Conservation (phyloP, 2,888 invertebrate genomes). For the Cryptophagus acutangulus region DNA sequence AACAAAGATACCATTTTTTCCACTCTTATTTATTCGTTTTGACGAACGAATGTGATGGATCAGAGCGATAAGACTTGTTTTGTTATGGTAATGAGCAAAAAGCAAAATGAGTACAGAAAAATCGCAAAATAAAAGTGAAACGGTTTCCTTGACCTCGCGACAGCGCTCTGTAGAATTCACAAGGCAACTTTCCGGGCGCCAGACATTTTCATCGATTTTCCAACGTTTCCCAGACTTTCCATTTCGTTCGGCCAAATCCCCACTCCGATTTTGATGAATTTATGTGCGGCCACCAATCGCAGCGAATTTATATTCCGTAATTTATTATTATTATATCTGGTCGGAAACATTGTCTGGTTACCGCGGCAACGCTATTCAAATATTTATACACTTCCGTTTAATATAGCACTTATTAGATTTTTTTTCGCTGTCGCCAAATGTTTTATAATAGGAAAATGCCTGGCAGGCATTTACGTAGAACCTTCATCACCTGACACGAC, state of each 20-base stretch:
- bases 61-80: too few species aligned
- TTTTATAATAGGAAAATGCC: too few species aligned
- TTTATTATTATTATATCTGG: not conserved
- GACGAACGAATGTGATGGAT: too few species aligned
- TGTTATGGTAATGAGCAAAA: too few species aligned
- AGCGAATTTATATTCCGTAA: not conserved
- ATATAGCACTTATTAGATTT: too few species aligned
- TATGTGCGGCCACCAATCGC: not conserved
- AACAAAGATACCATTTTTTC: too few species aligned
- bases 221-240: not conserved
- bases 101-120: too few species aligned
- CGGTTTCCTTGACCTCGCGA: not conserved
- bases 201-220: slow-evolving; percentile 1
- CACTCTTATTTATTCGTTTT: too few species aligned
- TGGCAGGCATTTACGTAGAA: too few species aligned
- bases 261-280: not conserved
- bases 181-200: slow-evolving; percentile 1
- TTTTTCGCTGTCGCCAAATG: too few species aligned
- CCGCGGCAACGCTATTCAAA: not conserved
- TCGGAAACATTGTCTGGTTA: slow-evolving; percentile 1
- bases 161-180: not conserved
- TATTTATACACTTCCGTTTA: not conserved
- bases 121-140: not conserved
- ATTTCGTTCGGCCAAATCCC: not conserved
- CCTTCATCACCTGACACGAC: too few species aligned